These are phyloP conservation scores for Cygnus atratus DNA, from an alignment of 2,113 vertebrate genomes.

Conservation along the genomic window DNA sequence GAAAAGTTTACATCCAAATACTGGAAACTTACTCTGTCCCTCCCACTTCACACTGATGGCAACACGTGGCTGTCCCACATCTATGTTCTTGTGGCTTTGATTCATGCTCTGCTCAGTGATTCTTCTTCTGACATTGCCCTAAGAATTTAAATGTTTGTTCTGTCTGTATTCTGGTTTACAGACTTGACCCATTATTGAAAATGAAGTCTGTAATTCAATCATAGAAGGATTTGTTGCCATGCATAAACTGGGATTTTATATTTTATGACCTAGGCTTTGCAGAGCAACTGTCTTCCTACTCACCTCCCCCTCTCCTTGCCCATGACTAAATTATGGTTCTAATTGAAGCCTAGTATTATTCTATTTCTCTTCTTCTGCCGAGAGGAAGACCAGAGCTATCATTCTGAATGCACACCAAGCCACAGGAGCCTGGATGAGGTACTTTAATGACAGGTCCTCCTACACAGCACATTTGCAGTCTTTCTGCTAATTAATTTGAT, in stretches of 20 bases:
- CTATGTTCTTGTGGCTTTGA: slow-evolving; percentile 66
- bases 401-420: slow-evolving; percentile 69
- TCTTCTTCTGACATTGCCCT: slow-evolving; percentile 44
- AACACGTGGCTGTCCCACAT: slow-evolving; percentile 59
- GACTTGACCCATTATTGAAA: slow-evolving; percentile 52
- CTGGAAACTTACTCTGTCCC: slow-evolving; percentile 48
- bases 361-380: slow-evolving; percentile 46
- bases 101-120: slow-evolving; percentile 56
- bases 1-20: slow-evolving; percentile 48
- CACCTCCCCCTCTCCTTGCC: slow-evolving; percentile 33
- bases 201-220: slow-evolving; percentile 45
- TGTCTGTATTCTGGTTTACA: slow-evolving; percentile 72
- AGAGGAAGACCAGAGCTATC: slow-evolving; percentile 70
- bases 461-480: slow-evolving; percentile 70
- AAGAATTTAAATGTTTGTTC: slow-evolving; percentile 76
- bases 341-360: slow-evolving; percentile 70
- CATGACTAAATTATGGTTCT: slow-evolving; percentile 63
- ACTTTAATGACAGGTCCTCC: slow-evolving; percentile 73
- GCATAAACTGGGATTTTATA: slow-evolving; percentile 52
- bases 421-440: slow-evolving; percentile 73
- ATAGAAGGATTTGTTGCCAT: slow-evolving; percentile 44
- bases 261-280: slow-evolving; percentile 64
- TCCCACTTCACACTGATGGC: slow-evolving; percentile 58
- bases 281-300: neutral
- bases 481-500: slow-evolving; percentile 74